Evolutionary conservation across 2,113 vertebrate genomes (phyloP).

Genomic region (Leptosomus discolor): DNA sequence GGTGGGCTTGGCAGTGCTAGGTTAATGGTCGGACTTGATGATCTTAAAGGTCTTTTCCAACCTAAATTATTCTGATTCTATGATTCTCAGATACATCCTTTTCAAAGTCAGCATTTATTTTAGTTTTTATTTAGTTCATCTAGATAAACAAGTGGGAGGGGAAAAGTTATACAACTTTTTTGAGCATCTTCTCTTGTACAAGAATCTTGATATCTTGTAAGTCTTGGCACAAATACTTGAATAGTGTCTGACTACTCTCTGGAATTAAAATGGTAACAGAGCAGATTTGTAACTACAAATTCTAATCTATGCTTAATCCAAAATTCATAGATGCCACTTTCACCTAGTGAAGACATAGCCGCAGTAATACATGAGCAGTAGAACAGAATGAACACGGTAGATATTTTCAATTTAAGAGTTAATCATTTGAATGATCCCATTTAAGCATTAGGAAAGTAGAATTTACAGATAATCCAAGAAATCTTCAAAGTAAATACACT

Average conservation of each 20-base stretch:
- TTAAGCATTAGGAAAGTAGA: background rate
- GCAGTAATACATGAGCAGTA: background rate
- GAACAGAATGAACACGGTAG: background rate
- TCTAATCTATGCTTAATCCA: background rate
- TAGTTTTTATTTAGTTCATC: background rate
- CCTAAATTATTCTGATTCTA: background rate
- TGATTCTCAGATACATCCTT: background rate
- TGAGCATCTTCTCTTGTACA: background rate
- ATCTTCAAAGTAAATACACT: background rate
- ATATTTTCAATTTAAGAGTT: background rate
- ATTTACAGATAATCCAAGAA: background rate
- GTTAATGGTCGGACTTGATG: accelerated
- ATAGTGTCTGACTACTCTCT: background rate
- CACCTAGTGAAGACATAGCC: background rate
- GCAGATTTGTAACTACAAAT: background rate
- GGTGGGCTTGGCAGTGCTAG: background rate
- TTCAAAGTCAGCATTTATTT: background rate
- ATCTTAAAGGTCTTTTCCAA: background rate
- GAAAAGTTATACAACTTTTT: background rate
- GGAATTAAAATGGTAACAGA: background rate
- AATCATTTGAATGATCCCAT: background rate
- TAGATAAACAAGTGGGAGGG: background rate
- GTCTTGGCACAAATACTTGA: background rate
- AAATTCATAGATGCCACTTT: background rate
- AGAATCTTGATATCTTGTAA: background rate